Conservation (phyloP, 2,888 invertebrate species). For the Lathronympha strigana region DNA sequence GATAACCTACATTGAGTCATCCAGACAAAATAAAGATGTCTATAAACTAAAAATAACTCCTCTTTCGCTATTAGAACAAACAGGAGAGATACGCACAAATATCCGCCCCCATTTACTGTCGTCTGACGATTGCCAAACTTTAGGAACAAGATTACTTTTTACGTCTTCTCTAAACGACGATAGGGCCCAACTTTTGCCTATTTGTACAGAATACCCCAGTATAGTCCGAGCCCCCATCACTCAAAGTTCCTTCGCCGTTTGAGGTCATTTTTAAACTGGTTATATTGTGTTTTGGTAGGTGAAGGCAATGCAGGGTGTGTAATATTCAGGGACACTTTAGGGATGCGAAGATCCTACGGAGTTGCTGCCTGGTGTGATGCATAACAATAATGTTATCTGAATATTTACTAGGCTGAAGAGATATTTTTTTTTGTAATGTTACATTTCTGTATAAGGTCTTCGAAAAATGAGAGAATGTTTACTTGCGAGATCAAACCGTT, state of each 20-base stretch:
- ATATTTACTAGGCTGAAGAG: background rate
- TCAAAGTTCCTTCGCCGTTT: background rate
- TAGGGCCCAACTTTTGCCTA: too few relatives aligned
- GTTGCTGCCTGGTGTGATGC: background rate
- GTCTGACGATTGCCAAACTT: constrained; percentile 9
- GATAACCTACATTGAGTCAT: too few relatives aligned
- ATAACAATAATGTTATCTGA: constrained; percentile 5
- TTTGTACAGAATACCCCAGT: background rate
- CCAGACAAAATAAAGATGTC: too few relatives aligned
- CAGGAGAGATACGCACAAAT: background rate
- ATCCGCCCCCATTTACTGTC: background rate
- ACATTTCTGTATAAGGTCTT: too few relatives aligned
- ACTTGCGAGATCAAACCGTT: too few relatives aligned
- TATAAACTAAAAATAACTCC: background rate
- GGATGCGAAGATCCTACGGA: constrained; percentile 6
- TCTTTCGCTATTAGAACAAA: background rate
- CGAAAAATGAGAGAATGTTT: too few relatives aligned
- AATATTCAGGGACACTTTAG: constrained; percentile 20
- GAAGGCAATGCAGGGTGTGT: background rate
- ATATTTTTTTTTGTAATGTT: background rate
- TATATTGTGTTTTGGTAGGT: background rate
- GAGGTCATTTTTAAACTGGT: background rate
- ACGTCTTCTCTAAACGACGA: background rate
- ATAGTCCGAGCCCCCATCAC: background rate
- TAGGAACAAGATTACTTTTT: constrained; percentile 12